Percentiles rank a stretch among this genome's conserved stretches.
Evolutionary conservation across 2,797 vertebrate genomes (phyloP).

Genomic region (Gymnodraco acuticeps): DNA sequence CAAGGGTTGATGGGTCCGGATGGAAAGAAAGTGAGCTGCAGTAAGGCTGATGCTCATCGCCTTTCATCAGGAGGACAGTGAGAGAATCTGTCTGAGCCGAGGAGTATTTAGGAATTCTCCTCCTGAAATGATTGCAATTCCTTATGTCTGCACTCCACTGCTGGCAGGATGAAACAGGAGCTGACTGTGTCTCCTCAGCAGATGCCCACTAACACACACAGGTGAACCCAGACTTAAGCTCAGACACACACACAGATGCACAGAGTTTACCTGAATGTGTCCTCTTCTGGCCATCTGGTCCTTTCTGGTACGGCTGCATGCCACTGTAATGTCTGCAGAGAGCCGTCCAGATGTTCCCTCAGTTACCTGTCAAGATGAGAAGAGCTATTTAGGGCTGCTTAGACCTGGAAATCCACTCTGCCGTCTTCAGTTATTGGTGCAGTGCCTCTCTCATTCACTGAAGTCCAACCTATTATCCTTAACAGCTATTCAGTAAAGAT

Average conservation of each 20-base stretch:
- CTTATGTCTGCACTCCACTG: constrained; percentile 26
- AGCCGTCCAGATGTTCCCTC: constrained; percentile 73
- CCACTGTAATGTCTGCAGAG: constrained; percentile 55
- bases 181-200: constrained; percentile 45
- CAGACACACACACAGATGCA: constrained; percentile 30
- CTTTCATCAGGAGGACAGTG: constrained; percentile 48
- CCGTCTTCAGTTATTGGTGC: constrained; percentile 32
- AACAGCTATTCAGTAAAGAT: constrained; percentile 37
- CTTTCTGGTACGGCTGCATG: constrained; percentile 42
- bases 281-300: constrained; percentile 68
- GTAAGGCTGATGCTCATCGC: constrained; percentile 43
- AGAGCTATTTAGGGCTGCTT: constrained; percentile 49
- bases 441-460: constrained; percentile 19
- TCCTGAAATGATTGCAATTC: constrained; percentile 66
- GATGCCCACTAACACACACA: constrained; percentile 30
- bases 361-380: constrained; percentile 67
- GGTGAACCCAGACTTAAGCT: constrained; percentile 11
- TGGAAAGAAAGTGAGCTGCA: constrained; percentile 40
- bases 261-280: constrained; percentile 44
- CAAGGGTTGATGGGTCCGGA: constrained; percentile 48
- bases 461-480: constrained; percentile 35
- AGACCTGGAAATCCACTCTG: constrained; percentile 34
- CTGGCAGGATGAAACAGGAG: constrained; percentile 65
- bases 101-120: constrained; percentile 63
- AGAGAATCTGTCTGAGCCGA: constrained; percentile 46